Evolutionary conservation across 2,888 invertebrate species (phyloP).

Genomic region (Nemotelus pantherinus): DNA sequence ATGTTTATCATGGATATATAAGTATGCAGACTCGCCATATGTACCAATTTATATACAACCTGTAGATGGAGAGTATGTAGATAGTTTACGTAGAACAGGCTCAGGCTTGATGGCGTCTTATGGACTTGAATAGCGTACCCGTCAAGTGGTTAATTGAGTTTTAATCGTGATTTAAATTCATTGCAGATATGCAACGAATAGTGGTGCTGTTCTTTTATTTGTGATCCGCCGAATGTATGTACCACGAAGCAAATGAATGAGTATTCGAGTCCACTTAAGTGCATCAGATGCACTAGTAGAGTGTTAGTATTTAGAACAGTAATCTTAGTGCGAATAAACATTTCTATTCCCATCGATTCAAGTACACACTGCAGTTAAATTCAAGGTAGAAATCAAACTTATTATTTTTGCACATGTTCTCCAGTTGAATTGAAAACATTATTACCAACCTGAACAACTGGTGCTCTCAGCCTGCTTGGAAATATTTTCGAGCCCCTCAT

Average conservation of each 20-base stretch:
- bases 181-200: conserved; percentile 30
- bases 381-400: too few relatives aligned
- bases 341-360: too few relatives aligned
- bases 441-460: too few relatives aligned
- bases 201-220: conserved; percentile 32
- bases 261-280: background rate
- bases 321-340: too few relatives aligned
- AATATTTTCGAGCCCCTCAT: conserved; percentile 1
- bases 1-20: too few relatives aligned
- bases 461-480: background rate
- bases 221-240: background rate
- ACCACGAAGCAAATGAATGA: background rate
- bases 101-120: conserved; percentile 49
- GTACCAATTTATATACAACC: background rate
- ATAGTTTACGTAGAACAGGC: conserved; percentile 1
- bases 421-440: too few relatives aligned
- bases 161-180: conserved; percentile 51
- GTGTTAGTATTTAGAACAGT: too few relatives aligned
- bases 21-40: background rate
- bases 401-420: too few relatives aligned
- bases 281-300: background rate
- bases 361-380: too few relatives aligned
- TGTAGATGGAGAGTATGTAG: background rate
- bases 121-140: conserved; percentile 48
- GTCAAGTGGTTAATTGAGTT: conserved; percentile 53